Percentiles rank a stretch among this genome's conserved stretches.
phyloP scores from a whole-genome alignment of 1,140 invertebrate genomes.

The Diorhabda carinulata region DNA sequence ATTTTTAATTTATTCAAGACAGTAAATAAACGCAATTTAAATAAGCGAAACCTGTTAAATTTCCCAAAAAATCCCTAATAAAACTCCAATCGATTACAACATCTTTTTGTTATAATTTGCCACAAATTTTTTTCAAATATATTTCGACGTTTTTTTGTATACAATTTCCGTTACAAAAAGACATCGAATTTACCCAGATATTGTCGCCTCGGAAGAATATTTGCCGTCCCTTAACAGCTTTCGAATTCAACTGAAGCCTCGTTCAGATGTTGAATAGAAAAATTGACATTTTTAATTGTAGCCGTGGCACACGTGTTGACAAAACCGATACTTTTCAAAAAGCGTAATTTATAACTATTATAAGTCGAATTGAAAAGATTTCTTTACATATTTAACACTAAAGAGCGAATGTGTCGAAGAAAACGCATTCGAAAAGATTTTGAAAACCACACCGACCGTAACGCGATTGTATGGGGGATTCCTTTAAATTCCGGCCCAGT shows the following conservation, averaged over 20 bases:
- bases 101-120: too few species aligned
- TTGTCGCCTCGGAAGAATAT: constrained; percentile 18
- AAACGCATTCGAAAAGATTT: constrained; percentile 32
- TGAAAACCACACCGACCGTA: constrained; percentile 36
- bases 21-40: too few species aligned
- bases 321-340: constrained; percentile 33
- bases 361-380: constrained; percentile 30
- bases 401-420: constrained; percentile 26
- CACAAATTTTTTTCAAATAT: too few species aligned
- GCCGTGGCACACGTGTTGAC: constrained; percentile 37
- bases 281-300: constrained; percentile 25
- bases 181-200: constrained; percentile 11
- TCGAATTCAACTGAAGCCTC: constrained; percentile 13
- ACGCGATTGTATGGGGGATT: constrained; percentile 18
- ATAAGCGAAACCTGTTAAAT: too few species aligned
- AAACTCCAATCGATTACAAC: too few species aligned
- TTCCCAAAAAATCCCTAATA: too few species aligned
- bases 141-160: neutral
- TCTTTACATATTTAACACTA: constrained; percentile 34
- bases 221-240: constrained; percentile 19
- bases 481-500: constrained; percentile 15
- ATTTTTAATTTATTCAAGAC: too few species aligned
- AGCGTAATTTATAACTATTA: constrained; percentile 35
- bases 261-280: constrained; percentile 14
- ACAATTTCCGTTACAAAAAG: constrained; percentile 12